A percentile compares a stretch with the other conserved stretches of the same genome.
These are phyloP conservation scores for Muntiacus muntjak DNA, from an alignment of 2,113 vertebrate genomes.

Conservation along the genomic window DNA sequence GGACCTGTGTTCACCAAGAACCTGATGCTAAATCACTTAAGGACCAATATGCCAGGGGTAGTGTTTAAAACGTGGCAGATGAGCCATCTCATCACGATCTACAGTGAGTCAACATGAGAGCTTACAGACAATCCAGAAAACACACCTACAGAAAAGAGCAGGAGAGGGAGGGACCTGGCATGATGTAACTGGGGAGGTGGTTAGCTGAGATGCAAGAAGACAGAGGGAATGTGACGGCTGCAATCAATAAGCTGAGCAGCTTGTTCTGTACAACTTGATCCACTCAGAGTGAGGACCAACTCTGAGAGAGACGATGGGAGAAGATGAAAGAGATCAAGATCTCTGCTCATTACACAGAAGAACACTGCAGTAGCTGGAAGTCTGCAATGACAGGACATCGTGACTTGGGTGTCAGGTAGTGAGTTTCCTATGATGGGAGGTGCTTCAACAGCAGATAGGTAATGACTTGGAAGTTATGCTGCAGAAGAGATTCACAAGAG, in stretches of 20 bases:
- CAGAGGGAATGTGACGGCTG: background rate
- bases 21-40: background rate
- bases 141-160: background rate
- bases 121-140: background rate
- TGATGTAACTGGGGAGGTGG: background rate
- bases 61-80: background rate
- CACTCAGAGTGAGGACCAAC: background rate
- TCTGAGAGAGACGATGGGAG: background rate
- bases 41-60: background rate
- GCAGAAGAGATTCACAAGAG: background rate
- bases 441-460: background rate
- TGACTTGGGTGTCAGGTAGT: background rate
- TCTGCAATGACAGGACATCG: background rate
- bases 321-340: background rate
- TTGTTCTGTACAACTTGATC: background rate
- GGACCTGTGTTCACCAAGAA: background rate
- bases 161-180: background rate
- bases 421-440: background rate
- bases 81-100: background rate
- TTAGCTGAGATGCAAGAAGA: background rate
- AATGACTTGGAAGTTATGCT: background rate
- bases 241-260: background rate
- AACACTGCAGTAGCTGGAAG: background rate
- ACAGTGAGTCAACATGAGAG: background rate
- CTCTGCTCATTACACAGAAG: background rate